Evolutionary conservation across 2,888 invertebrate genomes (phyloP).

Genomic region (Temnothorax ravouxi): DNA sequence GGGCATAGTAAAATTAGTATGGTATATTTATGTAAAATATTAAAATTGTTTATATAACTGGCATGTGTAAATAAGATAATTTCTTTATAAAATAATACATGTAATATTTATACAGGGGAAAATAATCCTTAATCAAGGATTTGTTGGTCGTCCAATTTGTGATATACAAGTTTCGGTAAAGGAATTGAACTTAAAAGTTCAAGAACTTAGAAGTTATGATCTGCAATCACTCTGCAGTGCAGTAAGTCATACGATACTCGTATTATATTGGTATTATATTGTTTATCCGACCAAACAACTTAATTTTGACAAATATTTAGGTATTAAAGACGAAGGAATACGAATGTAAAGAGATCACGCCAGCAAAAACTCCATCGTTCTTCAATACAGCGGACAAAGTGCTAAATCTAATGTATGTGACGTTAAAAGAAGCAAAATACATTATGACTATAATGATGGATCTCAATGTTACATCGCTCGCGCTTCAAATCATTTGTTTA

Average conservation of each 20-base stretch:
- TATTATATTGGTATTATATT: too few species aligned
- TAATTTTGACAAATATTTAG: too few species aligned
- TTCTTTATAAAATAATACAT: not conserved
- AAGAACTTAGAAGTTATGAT: constrained; percentile 98
- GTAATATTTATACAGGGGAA: constrained; percentile 74
- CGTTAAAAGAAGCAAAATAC: constrained; percentile 94
- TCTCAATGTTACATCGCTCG: constrained; percentile 96
- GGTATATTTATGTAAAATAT: not conserved
- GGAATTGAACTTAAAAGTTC: constrained; percentile 94
- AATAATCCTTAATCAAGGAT: constrained; percentile 78
- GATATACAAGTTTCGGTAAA: constrained; percentile 97
- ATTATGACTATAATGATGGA: constrained; percentile 96
- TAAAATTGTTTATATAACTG: not conserved
- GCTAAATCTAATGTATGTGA: constrained; percentile 92
- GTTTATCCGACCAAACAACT: too few species aligned
- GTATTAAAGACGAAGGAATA: too few species aligned
- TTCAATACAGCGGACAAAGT: constrained; percentile 90
- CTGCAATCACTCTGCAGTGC: constrained; percentile 91
- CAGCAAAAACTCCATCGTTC: constrained; percentile 91
- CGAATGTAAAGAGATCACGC: constrained; percentile 86
- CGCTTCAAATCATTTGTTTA: constrained; percentile 98
- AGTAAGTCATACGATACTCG: too few species aligned
- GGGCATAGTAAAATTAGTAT: too few species aligned
- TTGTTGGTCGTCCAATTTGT: constrained; percentile 94
- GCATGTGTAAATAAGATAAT: constrained; percentile 1